Conservation (phyloP, 2,797 vertebrate genomes). For the Morelia viridis region DNA sequence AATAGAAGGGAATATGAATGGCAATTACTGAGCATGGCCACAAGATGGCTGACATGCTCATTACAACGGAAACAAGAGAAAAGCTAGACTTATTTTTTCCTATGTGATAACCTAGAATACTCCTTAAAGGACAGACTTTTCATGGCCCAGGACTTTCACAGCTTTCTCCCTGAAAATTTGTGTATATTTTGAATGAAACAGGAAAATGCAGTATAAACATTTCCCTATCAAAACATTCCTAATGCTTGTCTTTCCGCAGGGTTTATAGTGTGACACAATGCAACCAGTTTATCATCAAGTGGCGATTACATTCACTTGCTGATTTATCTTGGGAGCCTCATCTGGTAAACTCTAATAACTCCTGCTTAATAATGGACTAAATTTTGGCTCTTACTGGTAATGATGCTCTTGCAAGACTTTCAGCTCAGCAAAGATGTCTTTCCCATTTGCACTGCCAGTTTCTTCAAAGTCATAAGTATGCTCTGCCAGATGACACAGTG, state of each 20-base stretch:
- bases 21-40: constrained; percentile 8
- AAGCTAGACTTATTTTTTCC: not conserved
- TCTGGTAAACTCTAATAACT: not conserved
- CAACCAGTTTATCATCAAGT: not conserved
- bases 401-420: constrained; percentile 46
- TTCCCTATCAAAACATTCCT: not conserved
- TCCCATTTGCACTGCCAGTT: constrained; percentile 32
- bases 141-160: not conserved
- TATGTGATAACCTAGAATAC: not conserved
- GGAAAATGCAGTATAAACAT: not conserved
- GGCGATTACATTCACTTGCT: not conserved
- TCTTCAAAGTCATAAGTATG: constrained; percentile 6
- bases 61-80: not conserved
- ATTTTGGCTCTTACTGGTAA: constrained; percentile 53
- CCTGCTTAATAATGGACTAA: not conserved
- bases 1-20: not conserved
- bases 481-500: constrained; percentile 8
- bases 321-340: not conserved
- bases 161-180: not conserved
- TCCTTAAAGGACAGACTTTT: not conserved
- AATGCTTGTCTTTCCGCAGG: not conserved
- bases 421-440: constrained; percentile 47
- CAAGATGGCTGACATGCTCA: constrained; percentile 45
- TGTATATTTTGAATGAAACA: not conserved
- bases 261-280: not conserved